A percentile compares a stretch with the other conserved stretches of the same genome.
Conservation (phyloP, 2,888 invertebrate genomes). For the Stictocephala bisonia region DNA sequence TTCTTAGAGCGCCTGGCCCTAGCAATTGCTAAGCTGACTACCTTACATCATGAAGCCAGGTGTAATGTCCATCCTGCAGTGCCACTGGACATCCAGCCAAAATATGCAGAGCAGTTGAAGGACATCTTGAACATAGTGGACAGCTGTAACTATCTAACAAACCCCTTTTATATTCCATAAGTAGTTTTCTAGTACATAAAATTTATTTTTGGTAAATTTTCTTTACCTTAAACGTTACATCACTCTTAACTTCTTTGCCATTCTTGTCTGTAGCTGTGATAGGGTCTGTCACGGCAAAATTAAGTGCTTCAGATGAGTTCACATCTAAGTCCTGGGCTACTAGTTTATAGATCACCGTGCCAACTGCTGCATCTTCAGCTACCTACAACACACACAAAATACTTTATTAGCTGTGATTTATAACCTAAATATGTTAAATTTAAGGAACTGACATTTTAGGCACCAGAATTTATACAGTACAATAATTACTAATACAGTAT, state of each 20-base stretch:
- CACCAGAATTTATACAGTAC: neutral
- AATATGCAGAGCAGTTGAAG: too few relatives aligned
- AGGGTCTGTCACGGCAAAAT: conserved; percentile 74
- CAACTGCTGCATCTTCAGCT: conserved; percentile 81
- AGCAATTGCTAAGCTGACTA: too few relatives aligned
- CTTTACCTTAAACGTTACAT: conserved; percentile 63
- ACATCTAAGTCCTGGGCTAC: conserved; percentile 86
- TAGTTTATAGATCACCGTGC: conserved; percentile 77
- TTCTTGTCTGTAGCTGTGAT: conserved; percentile 86
- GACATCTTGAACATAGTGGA: too few relatives aligned
- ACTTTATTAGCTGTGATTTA: neutral
- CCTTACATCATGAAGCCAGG: too few relatives aligned
- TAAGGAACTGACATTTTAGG: too few relatives aligned
- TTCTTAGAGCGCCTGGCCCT: too few relatives aligned
- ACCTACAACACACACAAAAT: conserved; percentile 68
- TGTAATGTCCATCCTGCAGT: too few relatives aligned
- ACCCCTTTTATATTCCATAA: too few relatives aligned
- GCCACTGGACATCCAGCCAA: too few relatives aligned
- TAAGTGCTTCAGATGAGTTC: conserved; percentile 73
- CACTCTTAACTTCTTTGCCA: conserved; percentile 74
- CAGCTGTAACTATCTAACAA: too few relatives aligned
- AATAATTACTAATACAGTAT: too few relatives aligned
- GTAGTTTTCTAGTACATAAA: neutral
- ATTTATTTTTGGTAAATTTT: neutral
- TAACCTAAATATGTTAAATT: too few relatives aligned